Conservation (phyloP, 2,113 vertebrate genomes). For the Mustela nigripes region DNA sequence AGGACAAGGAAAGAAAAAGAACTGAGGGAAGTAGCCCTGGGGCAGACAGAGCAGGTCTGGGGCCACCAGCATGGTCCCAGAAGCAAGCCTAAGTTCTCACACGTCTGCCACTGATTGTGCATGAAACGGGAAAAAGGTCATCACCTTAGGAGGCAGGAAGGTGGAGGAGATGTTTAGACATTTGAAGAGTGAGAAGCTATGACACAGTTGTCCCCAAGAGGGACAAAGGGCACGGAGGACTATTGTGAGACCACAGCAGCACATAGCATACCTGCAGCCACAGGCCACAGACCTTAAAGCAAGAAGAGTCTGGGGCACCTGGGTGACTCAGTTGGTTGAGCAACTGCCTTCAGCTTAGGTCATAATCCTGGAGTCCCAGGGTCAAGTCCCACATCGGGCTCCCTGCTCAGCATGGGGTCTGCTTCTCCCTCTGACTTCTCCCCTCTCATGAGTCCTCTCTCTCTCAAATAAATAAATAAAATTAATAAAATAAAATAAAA, state of each 20-base stretch:
- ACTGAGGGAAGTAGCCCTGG: not conserved
- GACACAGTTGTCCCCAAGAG: not conserved
- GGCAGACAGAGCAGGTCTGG: too few species aligned
- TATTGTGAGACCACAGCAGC: fast-evolving
- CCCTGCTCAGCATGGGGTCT: too few species aligned
- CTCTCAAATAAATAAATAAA: too few species aligned
- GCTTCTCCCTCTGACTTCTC: too few species aligned
- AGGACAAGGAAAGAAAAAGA: not conserved
- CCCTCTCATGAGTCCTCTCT: too few species aligned
- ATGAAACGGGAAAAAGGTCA: not conserved
- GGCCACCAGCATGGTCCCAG: not conserved
- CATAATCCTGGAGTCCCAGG: too few species aligned
- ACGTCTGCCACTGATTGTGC: not conserved
- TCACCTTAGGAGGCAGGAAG: not conserved
- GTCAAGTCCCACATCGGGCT: too few species aligned
- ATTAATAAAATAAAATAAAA: too few species aligned
- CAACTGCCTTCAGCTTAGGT: too few species aligned
- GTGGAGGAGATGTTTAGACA: not conserved
- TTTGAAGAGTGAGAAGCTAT: not conserved
- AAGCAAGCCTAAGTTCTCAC: not conserved
- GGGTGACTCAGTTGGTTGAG: too few species aligned
- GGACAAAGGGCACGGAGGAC: not conserved
- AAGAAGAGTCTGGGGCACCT: not conserved
- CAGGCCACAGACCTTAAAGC: not conserved
- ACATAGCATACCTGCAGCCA: not conserved